These are phyloP conservation scores for Andricus curvator DNA, from an alignment of 2,888 invertebrate genomes.

Conservation along the genomic window DNA sequence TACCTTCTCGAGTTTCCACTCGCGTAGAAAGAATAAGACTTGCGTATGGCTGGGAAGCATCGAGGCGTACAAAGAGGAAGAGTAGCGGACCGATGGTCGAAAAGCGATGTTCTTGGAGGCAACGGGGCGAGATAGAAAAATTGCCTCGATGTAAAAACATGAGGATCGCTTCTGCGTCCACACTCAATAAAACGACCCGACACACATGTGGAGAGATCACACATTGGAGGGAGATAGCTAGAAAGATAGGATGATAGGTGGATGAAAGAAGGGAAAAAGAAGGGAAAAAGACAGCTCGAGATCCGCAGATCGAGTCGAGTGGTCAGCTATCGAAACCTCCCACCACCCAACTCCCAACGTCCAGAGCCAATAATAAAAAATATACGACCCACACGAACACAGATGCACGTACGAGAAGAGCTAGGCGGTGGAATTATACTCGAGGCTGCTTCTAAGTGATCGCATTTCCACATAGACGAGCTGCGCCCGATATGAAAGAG, in stretches of 20 bases:
- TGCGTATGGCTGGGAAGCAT: constrained; percentile 50
- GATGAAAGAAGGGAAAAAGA: constrained; percentile 46
- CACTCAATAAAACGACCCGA: constrained; percentile 75
- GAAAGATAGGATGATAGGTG: constrained; percentile 50
- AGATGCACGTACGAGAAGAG: constrained; percentile 43
- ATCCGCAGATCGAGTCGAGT: constrained; percentile 67
- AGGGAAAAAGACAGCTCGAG: constrained; percentile 51
- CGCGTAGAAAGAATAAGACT: constrained; percentile 61
- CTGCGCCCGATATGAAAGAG: constrained; percentile 72
- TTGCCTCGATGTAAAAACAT: constrained; percentile 79
- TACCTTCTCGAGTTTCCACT: constrained; percentile 62
- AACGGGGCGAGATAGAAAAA: constrained; percentile 77
- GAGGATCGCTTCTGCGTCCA: constrained; percentile 74
- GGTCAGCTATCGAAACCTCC: constrained; percentile 75
- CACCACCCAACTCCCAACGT: constrained; percentile 58
- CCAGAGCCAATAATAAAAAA: constrained; percentile 75
- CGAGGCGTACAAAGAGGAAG: constrained; percentile 47
- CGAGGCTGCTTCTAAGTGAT: constrained; percentile 77
- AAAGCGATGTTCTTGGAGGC: constrained; percentile 68
- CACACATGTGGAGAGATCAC: constrained; percentile 41
- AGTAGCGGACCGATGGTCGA: constrained; percentile 59
- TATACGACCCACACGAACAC: constrained; percentile 70
- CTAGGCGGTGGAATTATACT: constrained; percentile 72
- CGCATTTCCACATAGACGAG: constrained; percentile 78
- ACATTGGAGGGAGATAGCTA: constrained; percentile 42